phyloP scores from a whole-genome alignment of 2,797 vertebrate genomes.

The Potorous gilbertii region DNA sequence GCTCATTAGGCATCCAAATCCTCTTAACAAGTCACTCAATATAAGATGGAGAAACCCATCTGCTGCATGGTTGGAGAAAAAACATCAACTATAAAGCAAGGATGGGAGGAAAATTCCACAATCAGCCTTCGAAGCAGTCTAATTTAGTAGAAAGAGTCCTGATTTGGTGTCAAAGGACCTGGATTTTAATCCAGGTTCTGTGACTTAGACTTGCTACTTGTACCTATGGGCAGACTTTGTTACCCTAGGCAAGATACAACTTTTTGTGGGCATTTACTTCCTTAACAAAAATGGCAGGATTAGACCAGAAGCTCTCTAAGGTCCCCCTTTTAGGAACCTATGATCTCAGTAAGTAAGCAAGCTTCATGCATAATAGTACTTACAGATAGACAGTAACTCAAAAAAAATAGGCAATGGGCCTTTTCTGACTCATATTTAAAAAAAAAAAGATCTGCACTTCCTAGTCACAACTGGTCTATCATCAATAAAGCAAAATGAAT shows the following conservation, averaged over 20 bases:
- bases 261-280: background rate
- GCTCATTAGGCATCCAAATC: background rate
- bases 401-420: background rate
- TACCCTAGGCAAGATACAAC: background rate
- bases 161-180: background rate
- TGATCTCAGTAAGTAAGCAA: background rate
- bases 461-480: background rate
- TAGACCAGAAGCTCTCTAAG: background rate
- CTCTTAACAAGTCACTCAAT: background rate
- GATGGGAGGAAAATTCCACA: background rate
- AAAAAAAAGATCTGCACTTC: background rate
- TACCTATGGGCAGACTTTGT: background rate
- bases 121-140: background rate
- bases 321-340: background rate
- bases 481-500: background rate
- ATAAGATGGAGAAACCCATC: background rate
- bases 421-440: background rate
- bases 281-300: background rate
- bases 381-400: background rate
- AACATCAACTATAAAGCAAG: accelerated
- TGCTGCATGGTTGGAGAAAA: background rate
- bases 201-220: no score
- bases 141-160: background rate
- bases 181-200: background rate
- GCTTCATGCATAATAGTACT: background rate